Conservation (phyloP, 2,888 invertebrate genomes). For the Ophioninae sp. region DNA sequence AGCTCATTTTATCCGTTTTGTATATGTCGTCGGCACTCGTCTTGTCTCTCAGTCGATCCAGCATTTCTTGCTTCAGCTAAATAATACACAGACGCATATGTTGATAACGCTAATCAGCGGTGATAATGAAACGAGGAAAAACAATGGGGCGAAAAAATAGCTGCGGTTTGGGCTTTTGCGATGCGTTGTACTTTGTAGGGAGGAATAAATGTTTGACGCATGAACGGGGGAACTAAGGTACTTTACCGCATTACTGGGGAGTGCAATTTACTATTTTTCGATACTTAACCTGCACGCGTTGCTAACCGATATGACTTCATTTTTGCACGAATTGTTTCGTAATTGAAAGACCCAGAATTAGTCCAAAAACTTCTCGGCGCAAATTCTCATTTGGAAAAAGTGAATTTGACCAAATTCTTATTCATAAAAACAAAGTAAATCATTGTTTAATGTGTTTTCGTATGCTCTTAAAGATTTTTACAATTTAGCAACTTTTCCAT, state of each 20-base stretch:
- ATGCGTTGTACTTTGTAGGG: neutral
- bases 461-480: neutral
- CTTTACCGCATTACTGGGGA: neutral
- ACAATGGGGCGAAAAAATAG: neutral
- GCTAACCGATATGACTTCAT: neutral
- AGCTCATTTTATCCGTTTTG: slow-evolving; percentile 83
- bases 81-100: slow-evolving; percentile 58
- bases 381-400: neutral
- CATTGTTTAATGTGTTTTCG: neutral
- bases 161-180: neutral
- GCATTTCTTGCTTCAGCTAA: slow-evolving; percentile 87
- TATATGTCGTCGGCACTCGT: slow-evolving; percentile 82
- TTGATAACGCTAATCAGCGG: slow-evolving; percentile 35
- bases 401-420: neutral
- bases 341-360: neutral
- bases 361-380: neutral
- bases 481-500: neutral
- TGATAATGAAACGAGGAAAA: slow-evolving; percentile 18
- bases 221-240: neutral
- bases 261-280: neutral
- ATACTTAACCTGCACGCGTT: neutral
- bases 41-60: slow-evolving; percentile 84
- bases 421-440: too few species aligned
- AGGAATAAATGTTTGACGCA: neutral
- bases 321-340: neutral